Conservation (phyloP, 2,888 invertebrate species). For the Lottia gigantea region DNA sequence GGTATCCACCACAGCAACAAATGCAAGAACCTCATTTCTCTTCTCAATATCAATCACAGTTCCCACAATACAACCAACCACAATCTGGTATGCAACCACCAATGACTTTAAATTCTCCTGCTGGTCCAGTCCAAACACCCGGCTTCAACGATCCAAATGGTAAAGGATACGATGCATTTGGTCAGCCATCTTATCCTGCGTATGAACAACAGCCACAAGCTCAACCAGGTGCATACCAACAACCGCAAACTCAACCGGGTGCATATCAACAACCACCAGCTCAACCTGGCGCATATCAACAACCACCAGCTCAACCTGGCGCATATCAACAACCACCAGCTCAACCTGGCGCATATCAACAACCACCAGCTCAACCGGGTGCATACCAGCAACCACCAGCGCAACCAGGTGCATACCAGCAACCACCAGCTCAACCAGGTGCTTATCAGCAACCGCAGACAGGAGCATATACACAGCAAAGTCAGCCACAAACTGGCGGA, state of each 20-base stretch:
- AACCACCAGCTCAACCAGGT: neutral
- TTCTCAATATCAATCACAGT: neutral
- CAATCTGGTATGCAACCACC: neutral
- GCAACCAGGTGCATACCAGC: neutral
- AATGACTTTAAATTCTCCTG: neutral
- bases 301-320: neutral
- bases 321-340: neutral
- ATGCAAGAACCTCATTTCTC: neutral
- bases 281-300: neutral
- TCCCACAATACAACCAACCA: neutral
- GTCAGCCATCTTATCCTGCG: neutral
- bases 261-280: neutral
- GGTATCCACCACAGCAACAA: neutral
- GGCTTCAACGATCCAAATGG: neutral
- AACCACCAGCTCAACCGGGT: neutral
- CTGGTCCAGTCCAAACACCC: neutral
- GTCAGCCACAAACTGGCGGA: no score
- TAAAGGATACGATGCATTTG: neutral
- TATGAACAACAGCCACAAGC: neutral
- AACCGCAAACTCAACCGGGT: neutral
- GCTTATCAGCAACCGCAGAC: neutral
- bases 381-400: neutral
- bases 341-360: neutral
- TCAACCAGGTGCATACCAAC: neutral
- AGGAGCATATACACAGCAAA: no score